phyloP scores from a whole-genome alignment of 1,140 invertebrate genomes.

The Bursaphelenchus mucronatus region DNA sequence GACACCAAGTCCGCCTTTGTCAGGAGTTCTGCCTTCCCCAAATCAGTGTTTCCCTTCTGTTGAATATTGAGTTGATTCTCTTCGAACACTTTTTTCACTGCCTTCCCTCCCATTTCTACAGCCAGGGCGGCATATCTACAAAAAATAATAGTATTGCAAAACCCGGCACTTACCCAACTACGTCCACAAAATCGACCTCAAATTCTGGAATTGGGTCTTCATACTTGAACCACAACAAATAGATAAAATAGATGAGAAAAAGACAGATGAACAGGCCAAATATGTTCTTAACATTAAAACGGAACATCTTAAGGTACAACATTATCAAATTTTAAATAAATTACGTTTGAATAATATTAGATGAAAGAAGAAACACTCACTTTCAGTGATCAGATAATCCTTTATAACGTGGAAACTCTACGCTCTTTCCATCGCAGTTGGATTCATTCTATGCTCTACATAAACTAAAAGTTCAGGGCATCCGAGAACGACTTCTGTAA shows the following conservation, averaged over 20 bases:
- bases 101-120: conserved; percentile 57
- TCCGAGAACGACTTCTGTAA: too few relatives aligned
- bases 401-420: too few relatives aligned
- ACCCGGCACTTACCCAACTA: conserved; percentile 41
- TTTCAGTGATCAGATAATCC: too few relatives aligned
- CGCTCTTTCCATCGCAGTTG: too few relatives aligned
- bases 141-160: conserved; percentile 7
- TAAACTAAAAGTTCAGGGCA: too few relatives aligned
- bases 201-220: conserved; percentile 52
- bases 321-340: too few relatives aligned
- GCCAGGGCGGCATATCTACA: conserved; percentile 58
- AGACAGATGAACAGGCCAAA: conserved; percentile 38
- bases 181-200: conserved; percentile 50
- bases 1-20: conserved; percentile 58
- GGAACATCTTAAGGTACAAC: too few relatives aligned
- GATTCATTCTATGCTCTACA: too few relatives aligned
- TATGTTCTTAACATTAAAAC: conserved; percentile 44
- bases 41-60: conserved; percentile 51
- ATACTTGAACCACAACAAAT: conserved; percentile 39
- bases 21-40: conserved; percentile 54
- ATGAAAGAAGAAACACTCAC: too few relatives aligned
- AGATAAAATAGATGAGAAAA: conserved; percentile 48
- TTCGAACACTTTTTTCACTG: conserved; percentile 44
- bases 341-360: too few relatives aligned
- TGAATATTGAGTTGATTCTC: conserved; percentile 46